Conservation (phyloP, 2,113 vertebrate species). For the Electrona antarctica region DNA sequence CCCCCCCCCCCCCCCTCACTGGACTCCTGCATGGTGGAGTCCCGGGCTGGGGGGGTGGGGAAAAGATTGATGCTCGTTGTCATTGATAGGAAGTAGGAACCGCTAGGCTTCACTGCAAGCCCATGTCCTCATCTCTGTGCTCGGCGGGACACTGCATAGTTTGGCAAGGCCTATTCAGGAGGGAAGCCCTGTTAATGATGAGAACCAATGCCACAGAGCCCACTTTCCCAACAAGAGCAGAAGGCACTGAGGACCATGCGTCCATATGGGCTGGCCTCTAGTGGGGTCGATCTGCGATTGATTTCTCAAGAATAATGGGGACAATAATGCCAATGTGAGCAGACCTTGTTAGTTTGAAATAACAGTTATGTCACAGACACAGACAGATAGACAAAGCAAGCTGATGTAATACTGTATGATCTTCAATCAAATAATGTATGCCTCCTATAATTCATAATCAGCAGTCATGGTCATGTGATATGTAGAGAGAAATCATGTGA, state of each 20-base stretch:
- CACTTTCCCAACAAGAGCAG: constrained; percentile 76
- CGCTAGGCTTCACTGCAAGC: constrained; percentile 87
- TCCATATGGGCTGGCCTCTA: constrained; percentile 41
- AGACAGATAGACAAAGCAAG: background rate
- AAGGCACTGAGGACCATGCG: constrained; percentile 69
- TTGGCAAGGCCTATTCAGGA: constrained; percentile 86
- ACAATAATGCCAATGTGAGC: background rate
- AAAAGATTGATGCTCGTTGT: constrained; percentile 93
- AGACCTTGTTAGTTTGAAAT: background rate
- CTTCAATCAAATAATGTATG: constrained; percentile 28
- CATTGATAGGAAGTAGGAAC: constrained; percentile 89
- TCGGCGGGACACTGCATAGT: constrained; percentile 88
- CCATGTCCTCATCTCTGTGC: constrained; percentile 85
- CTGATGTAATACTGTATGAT: constrained; percentile 7
- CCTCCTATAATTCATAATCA: constrained; percentile 44
- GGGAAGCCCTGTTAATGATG: constrained; percentile 87
- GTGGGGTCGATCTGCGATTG: constrained; percentile 16
- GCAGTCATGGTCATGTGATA: constrained; percentile 38
- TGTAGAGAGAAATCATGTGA: background rate
- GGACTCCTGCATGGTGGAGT: constrained; percentile 64
- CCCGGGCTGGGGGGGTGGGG: constrained; percentile 74
- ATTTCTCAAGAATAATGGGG: constrained; percentile 1
- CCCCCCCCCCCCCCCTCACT: constrained; percentile 58
- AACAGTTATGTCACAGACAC: background rate
- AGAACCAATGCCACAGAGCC: constrained; percentile 85